A percentile compares a stretch with the other conserved stretches of the same genome.
phyloP scores from a whole-genome alignment of 2,113 vertebrate species.

The Callaeas wilsoni region DNA sequence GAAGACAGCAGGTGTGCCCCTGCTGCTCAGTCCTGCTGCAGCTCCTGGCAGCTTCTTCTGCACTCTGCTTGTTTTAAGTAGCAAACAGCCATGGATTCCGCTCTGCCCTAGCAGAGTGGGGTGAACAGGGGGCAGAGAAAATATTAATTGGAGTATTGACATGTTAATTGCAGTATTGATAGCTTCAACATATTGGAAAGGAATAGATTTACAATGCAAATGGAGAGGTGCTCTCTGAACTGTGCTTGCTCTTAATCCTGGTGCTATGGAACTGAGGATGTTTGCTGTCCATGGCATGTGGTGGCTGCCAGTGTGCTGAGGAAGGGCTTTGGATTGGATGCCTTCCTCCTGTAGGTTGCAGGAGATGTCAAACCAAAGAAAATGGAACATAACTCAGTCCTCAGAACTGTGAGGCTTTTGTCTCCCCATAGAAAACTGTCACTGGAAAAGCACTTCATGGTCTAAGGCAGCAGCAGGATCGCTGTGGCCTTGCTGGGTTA shows the following conservation, averaged over 20 bases:
- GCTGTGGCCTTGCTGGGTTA: background rate
- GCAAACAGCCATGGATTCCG: background rate
- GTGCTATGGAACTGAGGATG: background rate
- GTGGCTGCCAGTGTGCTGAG: background rate
- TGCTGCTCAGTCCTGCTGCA: background rate
- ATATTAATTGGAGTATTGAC: background rate
- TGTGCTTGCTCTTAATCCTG: background rate
- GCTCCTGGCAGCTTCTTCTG: background rate
- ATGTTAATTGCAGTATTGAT: background rate
- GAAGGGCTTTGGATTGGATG: background rate
- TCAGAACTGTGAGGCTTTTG: background rate
- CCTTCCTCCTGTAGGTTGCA: background rate
- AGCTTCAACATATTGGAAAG: background rate
- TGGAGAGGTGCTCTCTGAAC: background rate
- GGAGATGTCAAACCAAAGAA: background rate
- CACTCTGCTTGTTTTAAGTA: background rate
- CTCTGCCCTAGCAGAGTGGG: background rate
- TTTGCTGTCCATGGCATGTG: background rate
- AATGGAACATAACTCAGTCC: background rate
- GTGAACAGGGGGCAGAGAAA: background rate
- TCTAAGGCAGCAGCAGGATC: background rate
- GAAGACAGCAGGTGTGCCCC: background rate
- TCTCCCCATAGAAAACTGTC: background rate
- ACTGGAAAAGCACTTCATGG: background rate
- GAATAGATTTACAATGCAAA: background rate